Conservation (phyloP, 2,888 invertebrate genomes). For the Gandaritis pyraliata region DNA sequence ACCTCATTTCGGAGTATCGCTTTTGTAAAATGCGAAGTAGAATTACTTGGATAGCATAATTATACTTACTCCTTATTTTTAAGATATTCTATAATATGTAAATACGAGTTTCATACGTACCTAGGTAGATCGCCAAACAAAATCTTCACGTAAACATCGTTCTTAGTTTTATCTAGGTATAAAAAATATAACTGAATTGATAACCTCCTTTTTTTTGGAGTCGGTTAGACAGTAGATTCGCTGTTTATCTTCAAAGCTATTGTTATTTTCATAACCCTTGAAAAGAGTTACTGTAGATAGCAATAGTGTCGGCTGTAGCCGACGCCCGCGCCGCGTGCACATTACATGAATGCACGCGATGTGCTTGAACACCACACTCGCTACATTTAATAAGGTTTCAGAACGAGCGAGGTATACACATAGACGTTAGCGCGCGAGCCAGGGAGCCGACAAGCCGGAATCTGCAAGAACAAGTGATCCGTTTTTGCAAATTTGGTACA, state of each 20-base stretch:
- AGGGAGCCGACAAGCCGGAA: conserved; percentile 12
- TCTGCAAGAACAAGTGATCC: not conserved
- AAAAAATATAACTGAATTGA: too few species aligned
- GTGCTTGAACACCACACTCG: conserved; percentile 16
- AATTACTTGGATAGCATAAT: too few species aligned
- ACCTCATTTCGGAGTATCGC: not conserved
- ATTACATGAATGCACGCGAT: conserved; percentile 21
- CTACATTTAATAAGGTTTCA: conserved; percentile 21
- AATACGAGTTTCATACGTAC: too few species aligned
- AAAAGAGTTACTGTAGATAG: conserved; percentile 2
- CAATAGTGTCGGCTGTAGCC: not conserved
- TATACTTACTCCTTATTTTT: too few species aligned
- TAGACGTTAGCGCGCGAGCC: not conserved
- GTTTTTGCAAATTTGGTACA: not conserved
- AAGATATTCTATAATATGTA: too few species aligned
- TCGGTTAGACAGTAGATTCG: too few species aligned
- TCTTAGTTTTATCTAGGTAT: too few species aligned
- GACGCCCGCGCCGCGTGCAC: conserved; percentile 16
- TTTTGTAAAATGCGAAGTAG: too few species aligned
- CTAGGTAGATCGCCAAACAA: too few species aligned
- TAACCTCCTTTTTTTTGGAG: too few species aligned
- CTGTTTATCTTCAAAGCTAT: too few species aligned
- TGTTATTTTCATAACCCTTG: not conserved
- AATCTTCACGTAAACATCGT: too few species aligned
- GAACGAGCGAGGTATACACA: conserved; percentile 1